These are phyloP conservation scores for Spatula clypeata DNA, from an alignment of 2,797 vertebrate genomes.

Conservation along the genomic window DNA sequence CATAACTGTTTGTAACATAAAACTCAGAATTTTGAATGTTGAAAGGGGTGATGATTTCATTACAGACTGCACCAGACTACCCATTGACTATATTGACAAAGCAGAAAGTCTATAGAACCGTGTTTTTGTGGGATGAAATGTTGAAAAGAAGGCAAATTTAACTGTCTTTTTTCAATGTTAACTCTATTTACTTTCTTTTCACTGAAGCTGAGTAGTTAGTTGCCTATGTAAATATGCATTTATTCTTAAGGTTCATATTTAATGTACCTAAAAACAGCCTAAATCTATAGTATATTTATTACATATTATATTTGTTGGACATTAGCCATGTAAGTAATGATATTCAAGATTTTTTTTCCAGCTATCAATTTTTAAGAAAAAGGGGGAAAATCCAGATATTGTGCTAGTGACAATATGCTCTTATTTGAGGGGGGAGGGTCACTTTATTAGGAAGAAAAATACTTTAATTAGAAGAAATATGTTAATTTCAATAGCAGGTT, in stretches of 20 bases:
- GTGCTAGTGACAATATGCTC: conserved; percentile 75
- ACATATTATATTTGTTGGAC: background rate
- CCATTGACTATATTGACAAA: conserved; percentile 20
- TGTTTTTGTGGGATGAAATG: conserved; percentile 57
- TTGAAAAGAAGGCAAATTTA: conserved; percentile 56
- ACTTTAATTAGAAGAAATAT: conserved; percentile 83
- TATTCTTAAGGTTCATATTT: conserved; percentile 64
- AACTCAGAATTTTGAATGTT: conserved; percentile 13
- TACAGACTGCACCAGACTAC: background rate
- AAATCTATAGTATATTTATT: background rate
- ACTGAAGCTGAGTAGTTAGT: conserved; percentile 49
- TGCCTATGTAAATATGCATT: conserved; percentile 60
- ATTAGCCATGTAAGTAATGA: background rate
- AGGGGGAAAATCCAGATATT: conserved; percentile 15
- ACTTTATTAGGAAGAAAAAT: conserved; percentile 75
- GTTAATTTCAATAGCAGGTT: conserved; percentile 79
- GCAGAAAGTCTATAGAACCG: background rate
- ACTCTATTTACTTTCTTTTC: conserved; percentile 62
- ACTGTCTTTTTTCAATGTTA: conserved; percentile 62
- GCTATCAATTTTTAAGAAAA: background rate
- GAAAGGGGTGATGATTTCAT: conserved; percentile 8
- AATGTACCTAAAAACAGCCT: background rate
- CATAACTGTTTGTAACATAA: background rate
- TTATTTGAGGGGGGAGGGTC: background rate
- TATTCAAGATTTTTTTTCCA: background rate